A percentile compares a stretch with the other conserved stretches of the same genome.
Conservation (phyloP, 1,140 invertebrate genomes). For the Tetramorium alpestre region DNA sequence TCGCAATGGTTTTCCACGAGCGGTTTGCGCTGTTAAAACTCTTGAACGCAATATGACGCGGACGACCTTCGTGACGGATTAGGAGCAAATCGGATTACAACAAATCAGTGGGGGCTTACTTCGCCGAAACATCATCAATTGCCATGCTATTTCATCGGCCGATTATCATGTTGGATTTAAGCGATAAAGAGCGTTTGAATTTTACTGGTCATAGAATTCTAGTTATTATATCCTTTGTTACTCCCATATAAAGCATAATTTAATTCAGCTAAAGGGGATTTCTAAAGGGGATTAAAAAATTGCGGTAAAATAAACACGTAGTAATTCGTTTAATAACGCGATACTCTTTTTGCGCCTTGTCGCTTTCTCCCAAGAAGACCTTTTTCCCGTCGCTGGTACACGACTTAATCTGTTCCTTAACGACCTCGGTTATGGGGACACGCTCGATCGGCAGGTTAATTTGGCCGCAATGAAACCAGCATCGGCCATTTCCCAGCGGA, state of each 20-base stretch:
- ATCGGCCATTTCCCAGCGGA: slow-evolving; percentile 67
- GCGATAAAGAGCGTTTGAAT: slow-evolving; percentile 37
- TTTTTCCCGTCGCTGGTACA: slow-evolving; percentile 26
- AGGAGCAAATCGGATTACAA: slow-evolving; percentile 58
- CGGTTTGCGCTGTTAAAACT: slow-evolving; percentile 45
- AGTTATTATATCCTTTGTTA: slow-evolving; percentile 20
- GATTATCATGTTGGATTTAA: slow-evolving; percentile 49
- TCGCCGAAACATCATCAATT: slow-evolving; percentile 57
- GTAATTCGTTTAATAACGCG: slow-evolving; percentile 35
- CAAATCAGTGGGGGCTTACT: slow-evolving; percentile 58
- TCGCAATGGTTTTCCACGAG: slow-evolving; percentile 25
- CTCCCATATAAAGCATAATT: neutral
- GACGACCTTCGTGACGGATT: slow-evolving; percentile 54
- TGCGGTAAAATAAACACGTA: neutral
- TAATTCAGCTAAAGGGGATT: neutral
- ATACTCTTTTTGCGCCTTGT: neutral
- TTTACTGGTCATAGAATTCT: slow-evolving; percentile 17
- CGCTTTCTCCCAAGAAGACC: neutral
- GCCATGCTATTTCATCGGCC: slow-evolving; percentile 9
- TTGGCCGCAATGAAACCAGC: slow-evolving; percentile 77
- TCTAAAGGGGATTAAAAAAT: neutral
- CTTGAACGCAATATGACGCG: slow-evolving; percentile 55
- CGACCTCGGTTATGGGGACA: slow-evolving; percentile 73
- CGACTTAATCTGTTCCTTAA: slow-evolving; percentile 77
- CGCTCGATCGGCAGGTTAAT: slow-evolving; percentile 80